These are phyloP conservation scores for Marcusenius ussheri DNA, from an alignment of 2,113 vertebrate species.

Conservation along the genomic window DNA sequence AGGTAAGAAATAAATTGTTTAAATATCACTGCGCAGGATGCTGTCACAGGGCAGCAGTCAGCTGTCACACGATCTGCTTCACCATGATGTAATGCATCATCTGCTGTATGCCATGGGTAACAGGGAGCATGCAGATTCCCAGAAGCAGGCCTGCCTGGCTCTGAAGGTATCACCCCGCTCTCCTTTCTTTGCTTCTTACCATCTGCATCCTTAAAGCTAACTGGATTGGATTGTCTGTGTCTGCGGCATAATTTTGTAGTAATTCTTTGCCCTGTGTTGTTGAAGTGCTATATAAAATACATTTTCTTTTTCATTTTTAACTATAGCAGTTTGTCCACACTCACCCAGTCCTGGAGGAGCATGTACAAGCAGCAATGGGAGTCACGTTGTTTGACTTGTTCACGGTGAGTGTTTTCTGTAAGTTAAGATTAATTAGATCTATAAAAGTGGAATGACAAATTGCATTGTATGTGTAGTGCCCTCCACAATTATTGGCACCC, in stretches of 20 bases:
- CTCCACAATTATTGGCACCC: no score
- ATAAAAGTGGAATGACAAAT: background rate
- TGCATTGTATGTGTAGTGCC: background rate
- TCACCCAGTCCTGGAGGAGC: constrained; percentile 57
- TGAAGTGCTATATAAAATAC: background rate
- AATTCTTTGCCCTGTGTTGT: background rate
- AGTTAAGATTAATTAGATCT: background rate
- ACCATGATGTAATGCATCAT: constrained; percentile 58
- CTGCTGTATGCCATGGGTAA: constrained; percentile 70
- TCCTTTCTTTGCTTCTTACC: background rate
- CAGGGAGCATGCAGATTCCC: constrained; percentile 63
- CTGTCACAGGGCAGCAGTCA: constrained; percentile 52
- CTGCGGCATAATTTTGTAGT: background rate
- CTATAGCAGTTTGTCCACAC: constrained; percentile 63
- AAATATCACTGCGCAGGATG: constrained; percentile 46
- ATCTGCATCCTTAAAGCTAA: background rate
- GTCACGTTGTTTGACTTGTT: constrained; percentile 61
- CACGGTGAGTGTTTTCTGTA: constrained; percentile 52
- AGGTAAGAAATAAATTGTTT: background rate
- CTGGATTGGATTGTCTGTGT: background rate
- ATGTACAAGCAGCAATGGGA: constrained; percentile 56
- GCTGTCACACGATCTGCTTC: constrained; percentile 63
- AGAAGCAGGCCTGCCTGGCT: constrained; percentile 69
- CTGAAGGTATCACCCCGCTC: constrained; percentile 55
- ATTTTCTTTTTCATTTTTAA: background rate